Percentiles rank a stretch among this genome's conserved stretches.
Conservation (phyloP, 2,113 vertebrate species). For the Oxyruncus cristatus region DNA sequence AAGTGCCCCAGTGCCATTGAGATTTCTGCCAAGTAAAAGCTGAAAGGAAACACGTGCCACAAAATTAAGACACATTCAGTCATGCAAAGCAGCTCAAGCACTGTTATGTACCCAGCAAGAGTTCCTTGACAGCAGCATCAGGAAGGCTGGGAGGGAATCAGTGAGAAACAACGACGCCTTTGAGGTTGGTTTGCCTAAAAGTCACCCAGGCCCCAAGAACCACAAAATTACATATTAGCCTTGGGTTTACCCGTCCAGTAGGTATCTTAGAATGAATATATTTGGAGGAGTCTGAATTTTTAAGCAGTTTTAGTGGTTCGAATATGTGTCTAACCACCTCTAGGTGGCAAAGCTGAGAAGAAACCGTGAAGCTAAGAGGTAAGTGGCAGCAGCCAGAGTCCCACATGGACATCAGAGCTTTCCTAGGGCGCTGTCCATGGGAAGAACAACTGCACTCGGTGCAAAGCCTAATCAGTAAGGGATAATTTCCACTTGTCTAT, state of each 20-base stretch:
- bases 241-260: background rate
- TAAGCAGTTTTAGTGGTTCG: background rate
- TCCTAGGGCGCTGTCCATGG: background rate
- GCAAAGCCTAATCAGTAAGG: background rate
- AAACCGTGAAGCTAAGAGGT: background rate
- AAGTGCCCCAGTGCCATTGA: conserved; percentile 99
- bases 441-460: background rate
- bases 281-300: background rate
- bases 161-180: background rate
- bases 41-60: conserved; percentile 72
- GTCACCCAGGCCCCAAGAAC: background rate
- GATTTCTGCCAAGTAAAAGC: conserved; percentile 99
- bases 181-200: conserved; percentile 10
- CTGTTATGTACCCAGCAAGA: background rate
- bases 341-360: background rate
- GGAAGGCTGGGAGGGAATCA: conserved; percentile 37
- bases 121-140: conserved; percentile 58
- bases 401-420: conserved; percentile 10
- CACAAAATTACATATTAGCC: background rate
- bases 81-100: conserved; percentile 32
- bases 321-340: background rate
- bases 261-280: background rate
- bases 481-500: background rate
- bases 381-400: background rate
- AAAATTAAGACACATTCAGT: conserved; percentile 56